Evolutionary conservation across 2,113 vertebrate genomes (phyloP).

Genomic region (Grammomys surdaster): DNA sequence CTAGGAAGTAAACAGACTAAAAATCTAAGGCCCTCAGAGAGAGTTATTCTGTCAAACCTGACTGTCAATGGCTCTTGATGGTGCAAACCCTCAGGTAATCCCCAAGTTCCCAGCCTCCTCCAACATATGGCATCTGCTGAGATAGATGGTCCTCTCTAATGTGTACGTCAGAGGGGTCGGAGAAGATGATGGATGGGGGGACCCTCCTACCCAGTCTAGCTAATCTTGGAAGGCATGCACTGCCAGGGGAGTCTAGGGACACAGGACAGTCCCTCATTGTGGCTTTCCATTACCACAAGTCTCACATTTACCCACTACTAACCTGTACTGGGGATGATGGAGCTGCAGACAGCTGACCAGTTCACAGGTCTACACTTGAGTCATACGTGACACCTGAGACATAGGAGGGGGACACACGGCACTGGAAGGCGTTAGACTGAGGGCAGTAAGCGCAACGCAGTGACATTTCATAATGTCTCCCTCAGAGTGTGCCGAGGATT

Average conservation of each 20-base stretch:
- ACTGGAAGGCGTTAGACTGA: fast-evolving
- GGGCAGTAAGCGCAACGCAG: neutral
- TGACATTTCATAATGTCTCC: neutral
- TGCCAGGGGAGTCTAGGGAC: neutral
- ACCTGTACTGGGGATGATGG: neutral
- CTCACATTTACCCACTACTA: neutral
- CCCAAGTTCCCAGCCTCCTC: neutral
- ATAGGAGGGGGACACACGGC: neutral
- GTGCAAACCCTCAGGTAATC: neutral
- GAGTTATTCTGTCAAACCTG: conserved; percentile 34
- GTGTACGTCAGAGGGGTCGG: neutral
- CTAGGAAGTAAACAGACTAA: conserved; percentile 57
- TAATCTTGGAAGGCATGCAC: neutral
- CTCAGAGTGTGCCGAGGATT: neutral
- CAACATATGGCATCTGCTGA: neutral
- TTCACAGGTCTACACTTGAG: neutral
- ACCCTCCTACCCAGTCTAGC: neutral
- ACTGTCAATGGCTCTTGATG: conserved; percentile 14
- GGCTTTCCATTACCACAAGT: neutral
- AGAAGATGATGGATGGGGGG: neutral
- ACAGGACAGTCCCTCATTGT: no score
- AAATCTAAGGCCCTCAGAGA: conserved; percentile 65
- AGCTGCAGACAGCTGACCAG: neutral
- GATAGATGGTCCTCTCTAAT: neutral
- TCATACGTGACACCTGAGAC: neutral